Conservation (phyloP, 1,140 invertebrate genomes). For the Drosophila sucinea region DNA sequence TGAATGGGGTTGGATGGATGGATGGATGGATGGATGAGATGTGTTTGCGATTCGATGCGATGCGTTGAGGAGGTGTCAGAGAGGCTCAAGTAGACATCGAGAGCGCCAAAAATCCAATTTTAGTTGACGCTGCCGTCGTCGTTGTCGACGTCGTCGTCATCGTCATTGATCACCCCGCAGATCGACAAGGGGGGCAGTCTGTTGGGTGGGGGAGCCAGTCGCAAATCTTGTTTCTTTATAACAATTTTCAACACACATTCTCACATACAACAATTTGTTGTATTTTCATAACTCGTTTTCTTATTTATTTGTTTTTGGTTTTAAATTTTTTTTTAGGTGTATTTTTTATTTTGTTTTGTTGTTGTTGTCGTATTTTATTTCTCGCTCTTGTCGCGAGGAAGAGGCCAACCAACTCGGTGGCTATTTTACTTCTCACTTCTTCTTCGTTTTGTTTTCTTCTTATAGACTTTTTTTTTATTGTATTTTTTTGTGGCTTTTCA, state of each 20-base stretch:
- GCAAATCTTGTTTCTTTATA: conserved; percentile 62
- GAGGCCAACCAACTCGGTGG: conserved; percentile 63
- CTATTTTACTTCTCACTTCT: conserved; percentile 63
- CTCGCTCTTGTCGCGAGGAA: conserved; percentile 39
- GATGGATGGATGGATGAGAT: conserved; percentile 31
- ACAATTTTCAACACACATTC: conserved; percentile 69
- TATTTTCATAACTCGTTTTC: conserved; percentile 79
- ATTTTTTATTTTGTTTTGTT: not conserved
- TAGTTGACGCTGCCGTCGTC: conserved; percentile 43
- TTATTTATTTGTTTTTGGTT: conserved; percentile 31
- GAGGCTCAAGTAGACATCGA: conserved; percentile 44
- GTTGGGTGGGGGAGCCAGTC: conserved; percentile 12
- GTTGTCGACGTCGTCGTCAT: conserved; percentile 7
- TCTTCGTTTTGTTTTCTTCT: conserved; percentile 52
- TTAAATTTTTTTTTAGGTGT: too few relatives aligned
- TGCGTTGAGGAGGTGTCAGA: conserved; percentile 27
- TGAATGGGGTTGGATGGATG: not conserved
- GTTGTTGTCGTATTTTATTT: conserved; percentile 17
- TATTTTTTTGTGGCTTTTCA: not conserved
- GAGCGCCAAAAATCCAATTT: conserved; percentile 71
- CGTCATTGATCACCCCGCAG: conserved; percentile 60
- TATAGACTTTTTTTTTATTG: conserved; percentile 30
- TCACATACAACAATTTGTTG: conserved; percentile 71
- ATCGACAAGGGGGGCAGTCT: conserved; percentile 22
- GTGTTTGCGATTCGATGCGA: not conserved